Base-by-base conservation (phyloP, 1,140 invertebrate genomes). In the Drosophila kikkawai region DNA sequence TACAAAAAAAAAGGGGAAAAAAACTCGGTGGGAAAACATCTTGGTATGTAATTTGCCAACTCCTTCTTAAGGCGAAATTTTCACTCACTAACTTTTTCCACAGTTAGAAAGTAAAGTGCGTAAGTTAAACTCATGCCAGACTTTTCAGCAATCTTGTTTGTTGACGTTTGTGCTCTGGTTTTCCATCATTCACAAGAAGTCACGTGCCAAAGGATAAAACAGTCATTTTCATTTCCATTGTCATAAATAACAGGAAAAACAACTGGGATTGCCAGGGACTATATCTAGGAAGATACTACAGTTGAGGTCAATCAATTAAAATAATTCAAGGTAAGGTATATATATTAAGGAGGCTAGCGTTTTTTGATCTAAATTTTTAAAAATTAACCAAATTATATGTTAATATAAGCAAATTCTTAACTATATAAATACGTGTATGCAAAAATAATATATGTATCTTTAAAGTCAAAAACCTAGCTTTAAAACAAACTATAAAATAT, bases 161-260 rank as follows among this genome's bases (percentile, higher is more conserved):
- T 39, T 76, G 51, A 57, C 53, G 63, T 42, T 63, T 53, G 37
- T 47, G 68, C 68, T 47, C 71, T 65, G 53, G 51, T 50, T 57
- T 76, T n/a, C 55, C 73, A 76, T 45, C 48, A 53, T 59, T 65
- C 55, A 17, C 29, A 29, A 11, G 56, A 15, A 42, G 83, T 87
- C 82, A 86, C 83, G 82, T 87, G 82, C 79, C 76, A 71, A 76
- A 68, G 65, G 75, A 83, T 67, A 60, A 80, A 69, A 61, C 58
- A 80, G 81, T 80, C 66, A 73, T 71, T 63, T 60, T 53, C 65
- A 60, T 64, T 73, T 71, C 57, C 77, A 80, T 74, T 65, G 68
- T 70, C 70, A 74, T 79, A 86, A 82, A 85, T 75, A 82, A 79
- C 63, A 60, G 53, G 58, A 56, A 48, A 75, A 51, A 67, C 75